phyloP scores from a whole-genome alignment of 2,888 invertebrate species.

The Parasteatoda lunata region DNA sequence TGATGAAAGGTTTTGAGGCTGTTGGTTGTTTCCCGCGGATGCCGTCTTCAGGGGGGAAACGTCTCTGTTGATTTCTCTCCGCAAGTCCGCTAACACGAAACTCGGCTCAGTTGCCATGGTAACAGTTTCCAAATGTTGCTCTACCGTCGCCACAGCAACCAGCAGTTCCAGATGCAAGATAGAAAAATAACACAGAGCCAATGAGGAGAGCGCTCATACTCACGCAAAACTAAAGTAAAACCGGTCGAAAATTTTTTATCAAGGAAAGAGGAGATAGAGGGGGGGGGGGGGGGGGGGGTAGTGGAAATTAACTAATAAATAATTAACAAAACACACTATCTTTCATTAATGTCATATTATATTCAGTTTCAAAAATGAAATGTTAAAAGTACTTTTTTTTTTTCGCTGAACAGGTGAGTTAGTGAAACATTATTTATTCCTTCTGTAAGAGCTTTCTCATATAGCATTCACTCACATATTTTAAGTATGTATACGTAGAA shows the following conservation, averaged over 20 bases:
- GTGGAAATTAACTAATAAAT: background rate
- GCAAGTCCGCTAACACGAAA: constrained; percentile 63
- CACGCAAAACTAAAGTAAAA: constrained; percentile 40
- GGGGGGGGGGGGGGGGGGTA: background rate
- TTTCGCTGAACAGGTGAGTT: too few relatives aligned
- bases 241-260: constrained; percentile 17
- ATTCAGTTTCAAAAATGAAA: too few relatives aligned
- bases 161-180: constrained; percentile 60
- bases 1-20: constrained; percentile 58
- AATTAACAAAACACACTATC: too few relatives aligned
- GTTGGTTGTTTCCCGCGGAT: constrained; percentile 20
- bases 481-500: too few relatives aligned
- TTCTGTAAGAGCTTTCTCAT: too few relatives aligned
- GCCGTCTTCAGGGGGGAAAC: constrained; percentile 32
- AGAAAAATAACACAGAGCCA: constrained; percentile 60
- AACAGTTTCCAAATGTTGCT: constrained; percentile 68
- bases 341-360: too few relatives aligned
- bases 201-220: constrained; percentile 48
- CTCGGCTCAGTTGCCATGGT: constrained; percentile 65
- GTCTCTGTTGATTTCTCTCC: constrained; percentile 57
- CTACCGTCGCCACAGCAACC: constrained; percentile 63
- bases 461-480: too few relatives aligned
- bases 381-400: too few relatives aligned
- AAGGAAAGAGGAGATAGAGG: background rate
- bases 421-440: too few relatives aligned